A percentile compares a stretch with the other conserved stretches of the same genome.
Conservation (phyloP, 2,888 invertebrate species). For the Hyposoter didymator region DNA sequence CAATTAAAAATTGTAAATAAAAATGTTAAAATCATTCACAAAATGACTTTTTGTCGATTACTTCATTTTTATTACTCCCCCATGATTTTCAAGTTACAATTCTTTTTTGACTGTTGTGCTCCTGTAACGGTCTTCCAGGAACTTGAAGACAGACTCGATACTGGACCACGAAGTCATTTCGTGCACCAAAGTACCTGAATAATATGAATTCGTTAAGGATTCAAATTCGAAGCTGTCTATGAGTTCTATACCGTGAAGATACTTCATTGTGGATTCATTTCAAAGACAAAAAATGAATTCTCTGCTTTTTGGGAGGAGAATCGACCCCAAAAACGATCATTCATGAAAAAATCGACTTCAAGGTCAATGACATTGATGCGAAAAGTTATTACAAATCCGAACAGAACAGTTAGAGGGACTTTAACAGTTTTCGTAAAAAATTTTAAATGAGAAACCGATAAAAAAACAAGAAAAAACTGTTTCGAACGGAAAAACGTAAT, state of each 20-base stretch:
- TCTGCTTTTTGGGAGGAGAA: neutral
- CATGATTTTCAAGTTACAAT: constrained; percentile 26
- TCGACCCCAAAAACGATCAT: neutral
- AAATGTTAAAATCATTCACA: neutral
- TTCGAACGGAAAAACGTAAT: neutral
- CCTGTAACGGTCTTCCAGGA: constrained; percentile 84
- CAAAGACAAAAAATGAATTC: neutral
- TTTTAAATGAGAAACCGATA: neutral
- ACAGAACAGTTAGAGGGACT: no score
- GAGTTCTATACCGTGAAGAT: neutral
- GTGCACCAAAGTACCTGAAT: constrained; percentile 87
- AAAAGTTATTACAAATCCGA: neutral
- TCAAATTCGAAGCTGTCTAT: neutral
- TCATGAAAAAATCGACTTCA: neutral
- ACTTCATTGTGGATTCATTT: neutral
- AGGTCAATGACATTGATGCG: neutral
- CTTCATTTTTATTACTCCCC: neutral
- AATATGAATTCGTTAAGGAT: constrained; percentile 68
- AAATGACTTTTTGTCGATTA: neutral
- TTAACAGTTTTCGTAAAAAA: no score
- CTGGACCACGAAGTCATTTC: constrained; percentile 90
- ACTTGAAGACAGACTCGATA: constrained; percentile 88
- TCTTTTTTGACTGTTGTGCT: constrained; percentile 56
- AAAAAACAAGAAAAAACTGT: neutral
- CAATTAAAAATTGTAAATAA: neutral